Evolutionary conservation across 2,888 invertebrate species (phyloP), one percentile per base, ranked within the genome.

Genomic region (Tubulanus polymorphus): DNA sequence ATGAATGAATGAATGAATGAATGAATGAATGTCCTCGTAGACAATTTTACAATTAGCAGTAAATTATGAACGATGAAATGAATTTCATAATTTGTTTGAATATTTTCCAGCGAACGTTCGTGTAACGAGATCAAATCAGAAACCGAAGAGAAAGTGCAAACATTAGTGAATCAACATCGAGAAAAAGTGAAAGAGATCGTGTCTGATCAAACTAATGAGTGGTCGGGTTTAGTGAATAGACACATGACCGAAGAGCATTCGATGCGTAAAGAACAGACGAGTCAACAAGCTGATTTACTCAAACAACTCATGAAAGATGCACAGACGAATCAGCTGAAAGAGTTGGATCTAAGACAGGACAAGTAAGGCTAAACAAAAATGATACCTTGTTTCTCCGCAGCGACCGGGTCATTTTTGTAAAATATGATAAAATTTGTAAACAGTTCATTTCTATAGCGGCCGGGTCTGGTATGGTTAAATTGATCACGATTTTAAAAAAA

Each of bases 181-280:
- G 57, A 63, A 18, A 71, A 70, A 68, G 72, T 73, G 55, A 76
- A 79, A 35, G 79, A 80, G 32, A 83, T 95, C 52, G 94, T 99
- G 28, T 85, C 86, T 37, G 93, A 93, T 64, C 97, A 99, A 81
- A 93, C 95, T 5, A 83, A 86, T 15, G 93, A 96, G 69, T 99
- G 97, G 96, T 90, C 91, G 57, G 90, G 90, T 70, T 86, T 96
- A 83, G 88, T 91, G 67, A 87, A 88, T 60, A 83, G 87, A 37
- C 94, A 86, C 65, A 87, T 93, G 60, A 70, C 73, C 18, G 88
- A 93, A 74, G 94, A 96, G 71, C 86, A 86, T 81, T 84, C 84
- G 63, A 66, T 85, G 67, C 74, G 81, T 87, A 93, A 81, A 83
- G 88, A 61, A 83, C 83, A 88, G 81, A 80, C 84, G 47, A 74